Conservation (phyloP, 2,113 vertebrate species). For the Paramisgurnus dabryanus region DNA sequence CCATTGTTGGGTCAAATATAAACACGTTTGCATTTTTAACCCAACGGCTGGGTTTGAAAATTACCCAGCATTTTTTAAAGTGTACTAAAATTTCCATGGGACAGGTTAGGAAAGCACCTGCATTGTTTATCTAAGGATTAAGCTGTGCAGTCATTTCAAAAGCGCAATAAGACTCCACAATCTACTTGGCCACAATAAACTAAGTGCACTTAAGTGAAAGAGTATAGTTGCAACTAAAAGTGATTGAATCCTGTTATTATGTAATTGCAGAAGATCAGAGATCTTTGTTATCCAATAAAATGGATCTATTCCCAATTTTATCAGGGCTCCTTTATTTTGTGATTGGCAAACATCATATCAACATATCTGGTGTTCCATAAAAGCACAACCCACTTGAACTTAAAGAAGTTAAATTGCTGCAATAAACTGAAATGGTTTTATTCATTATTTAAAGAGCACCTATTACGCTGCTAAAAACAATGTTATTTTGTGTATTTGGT, state of each 20-base stretch:
- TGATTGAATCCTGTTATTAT: conserved; percentile 26
- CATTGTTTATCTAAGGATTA: conserved; percentile 36
- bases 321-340: background rate
- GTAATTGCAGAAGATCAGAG: conserved; percentile 34
- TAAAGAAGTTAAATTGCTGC: no score
- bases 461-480: no score
- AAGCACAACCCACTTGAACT: no score
- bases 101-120: conserved; percentile 20
- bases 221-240: conserved; percentile 18
- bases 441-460: no score
- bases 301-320: background rate
- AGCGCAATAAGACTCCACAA: conserved; percentile 40
- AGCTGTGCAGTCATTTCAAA: conserved; percentile 36
- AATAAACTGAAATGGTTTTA: no score
- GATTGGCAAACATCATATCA: background rate
- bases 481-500: no score
- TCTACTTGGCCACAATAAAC: conserved; percentile 37
- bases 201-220: conserved; percentile 40
- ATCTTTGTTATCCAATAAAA: background rate
- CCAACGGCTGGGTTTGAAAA: no score
- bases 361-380: background rate
- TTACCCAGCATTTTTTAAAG: no score
- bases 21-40: no score
- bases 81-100: no score
- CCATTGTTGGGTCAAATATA: no score